Evolutionary conservation across 2,888 invertebrate species (phyloP).

Genomic region (Deroplatys truncata): DNA sequence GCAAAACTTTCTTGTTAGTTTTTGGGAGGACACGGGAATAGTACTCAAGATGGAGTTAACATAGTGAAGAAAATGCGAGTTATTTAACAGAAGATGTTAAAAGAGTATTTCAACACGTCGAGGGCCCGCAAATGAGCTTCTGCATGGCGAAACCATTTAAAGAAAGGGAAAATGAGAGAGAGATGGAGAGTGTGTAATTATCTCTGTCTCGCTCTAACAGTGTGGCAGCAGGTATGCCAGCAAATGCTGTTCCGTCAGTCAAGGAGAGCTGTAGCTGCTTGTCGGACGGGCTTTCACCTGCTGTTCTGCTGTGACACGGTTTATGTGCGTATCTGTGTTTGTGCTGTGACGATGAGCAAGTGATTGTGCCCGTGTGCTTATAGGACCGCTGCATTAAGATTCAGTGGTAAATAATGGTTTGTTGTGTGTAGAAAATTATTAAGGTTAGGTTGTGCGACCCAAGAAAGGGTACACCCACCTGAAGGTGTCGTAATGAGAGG

Average conservation of each 20-base stretch:
- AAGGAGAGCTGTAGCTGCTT: neutral
- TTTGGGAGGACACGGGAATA: too few species aligned
- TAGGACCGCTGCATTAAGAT: too few species aligned
- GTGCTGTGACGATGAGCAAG: neutral
- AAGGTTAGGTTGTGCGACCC: too few species aligned
- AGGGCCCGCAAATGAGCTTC: neutral
- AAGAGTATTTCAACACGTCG: neutral
- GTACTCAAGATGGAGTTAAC: too few species aligned
- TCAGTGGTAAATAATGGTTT: too few species aligned
- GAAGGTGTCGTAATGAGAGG: too few species aligned
- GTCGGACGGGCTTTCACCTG: neutral
- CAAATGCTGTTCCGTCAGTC: neutral
- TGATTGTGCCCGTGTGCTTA: neutral
- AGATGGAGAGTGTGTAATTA: neutral
- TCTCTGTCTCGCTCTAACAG: neutral
- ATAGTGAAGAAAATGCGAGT: too few species aligned
- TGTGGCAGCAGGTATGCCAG: neutral
- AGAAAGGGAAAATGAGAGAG: neutral
- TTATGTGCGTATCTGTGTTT: neutral
- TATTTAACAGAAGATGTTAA: neutral
- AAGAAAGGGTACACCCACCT: too few species aligned
- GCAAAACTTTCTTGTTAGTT: too few species aligned
- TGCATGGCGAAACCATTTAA: neutral
- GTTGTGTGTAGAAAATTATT: too few species aligned
- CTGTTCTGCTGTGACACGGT: neutral